A percentile compares a stretch with the other conserved stretches of the same genome.
These are phyloP conservation scores for Charina bottae DNA, from an alignment of 2,113 vertebrate genomes.

Conservation along the genomic window DNA sequence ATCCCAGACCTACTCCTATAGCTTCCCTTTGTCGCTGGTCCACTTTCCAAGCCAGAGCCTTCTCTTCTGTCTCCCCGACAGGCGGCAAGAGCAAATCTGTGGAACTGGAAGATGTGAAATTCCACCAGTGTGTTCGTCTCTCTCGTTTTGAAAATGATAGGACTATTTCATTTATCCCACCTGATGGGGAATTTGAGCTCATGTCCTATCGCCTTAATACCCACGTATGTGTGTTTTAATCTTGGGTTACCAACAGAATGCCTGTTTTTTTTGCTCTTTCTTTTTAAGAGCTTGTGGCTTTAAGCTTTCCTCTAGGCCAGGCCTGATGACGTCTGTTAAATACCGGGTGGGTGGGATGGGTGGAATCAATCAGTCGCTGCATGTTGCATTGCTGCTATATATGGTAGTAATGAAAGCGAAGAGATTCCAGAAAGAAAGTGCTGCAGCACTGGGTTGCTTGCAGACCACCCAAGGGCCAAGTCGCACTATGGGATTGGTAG, in stretches of 20 bases:
- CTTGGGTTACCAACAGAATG: too few relatives aligned
- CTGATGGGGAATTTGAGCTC: conserved; percentile 89
- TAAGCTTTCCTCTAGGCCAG: background rate
- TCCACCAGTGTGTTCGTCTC: conserved; percentile 89
- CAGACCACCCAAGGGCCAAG: background rate
- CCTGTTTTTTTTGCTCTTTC: background rate
- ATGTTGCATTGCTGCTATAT: background rate
- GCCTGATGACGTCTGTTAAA: background rate
- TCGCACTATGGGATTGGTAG: background rate
- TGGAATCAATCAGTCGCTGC: background rate
- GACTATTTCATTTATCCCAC: conserved; percentile 90
- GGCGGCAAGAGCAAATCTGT: conserved; percentile 92
- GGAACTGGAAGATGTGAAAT: conserved; percentile 89
- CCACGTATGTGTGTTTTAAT: conserved; percentile 75
- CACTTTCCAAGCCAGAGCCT: background rate
- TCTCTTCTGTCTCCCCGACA: conserved; percentile 48
- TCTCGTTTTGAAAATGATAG: conserved; percentile 90
- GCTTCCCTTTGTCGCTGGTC: accelerated
- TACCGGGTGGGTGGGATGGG: background rate
- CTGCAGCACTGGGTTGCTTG: background rate
- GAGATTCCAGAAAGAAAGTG: background rate
- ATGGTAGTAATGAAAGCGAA: background rate
- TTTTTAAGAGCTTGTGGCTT: background rate
- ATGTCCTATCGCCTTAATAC: conserved; percentile 91
- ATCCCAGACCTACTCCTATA: background rate